These are phyloP conservation scores for Oscarella lobularis DNA, from an alignment of 37 sponge, comb jelly and placozoan species.

Conservation along the genomic window DNA sequence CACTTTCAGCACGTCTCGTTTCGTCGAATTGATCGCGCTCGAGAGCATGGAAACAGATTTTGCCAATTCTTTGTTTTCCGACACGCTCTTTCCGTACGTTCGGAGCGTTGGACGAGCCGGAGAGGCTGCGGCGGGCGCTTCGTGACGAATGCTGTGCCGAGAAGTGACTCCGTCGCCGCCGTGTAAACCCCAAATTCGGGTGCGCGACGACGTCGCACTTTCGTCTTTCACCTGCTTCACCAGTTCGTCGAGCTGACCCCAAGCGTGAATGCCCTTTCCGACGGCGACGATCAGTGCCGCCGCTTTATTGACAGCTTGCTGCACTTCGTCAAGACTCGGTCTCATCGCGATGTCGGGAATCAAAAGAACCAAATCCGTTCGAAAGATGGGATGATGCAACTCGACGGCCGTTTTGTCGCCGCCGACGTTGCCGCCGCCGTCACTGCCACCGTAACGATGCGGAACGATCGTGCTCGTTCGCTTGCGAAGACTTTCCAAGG, in stretches of 20 bases:
- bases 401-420: too few species aligned
- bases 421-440: background rate
- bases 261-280: conserved; percentile 28
- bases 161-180: background rate
- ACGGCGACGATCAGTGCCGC: conserved; percentile 50
- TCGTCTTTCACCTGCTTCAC: background rate
- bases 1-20: conserved; percentile 19
- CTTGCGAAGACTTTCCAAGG: background rate
- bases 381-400: conserved; percentile 48
- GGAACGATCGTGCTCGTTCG: background rate
- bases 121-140: background rate
- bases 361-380: conserved; percentile 56
- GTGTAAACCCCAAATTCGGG: background rate
- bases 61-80: conserved; percentile 72
- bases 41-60: conserved; percentile 51
- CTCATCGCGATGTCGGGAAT: conserved; percentile 70
- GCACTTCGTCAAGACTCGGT: conserved; percentile 89
- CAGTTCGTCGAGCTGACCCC: conserved; percentile 13
- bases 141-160: background rate
- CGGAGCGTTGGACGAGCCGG: background rate
- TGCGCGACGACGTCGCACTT: background rate
- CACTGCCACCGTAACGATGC: background rate
- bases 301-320: conserved; percentile 71
- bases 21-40: conserved; percentile 37
- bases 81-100: conserved; percentile 30